phyloP scores from a whole-genome alignment of 2,888 invertebrate species.

The Oasisia sp. region DNA sequence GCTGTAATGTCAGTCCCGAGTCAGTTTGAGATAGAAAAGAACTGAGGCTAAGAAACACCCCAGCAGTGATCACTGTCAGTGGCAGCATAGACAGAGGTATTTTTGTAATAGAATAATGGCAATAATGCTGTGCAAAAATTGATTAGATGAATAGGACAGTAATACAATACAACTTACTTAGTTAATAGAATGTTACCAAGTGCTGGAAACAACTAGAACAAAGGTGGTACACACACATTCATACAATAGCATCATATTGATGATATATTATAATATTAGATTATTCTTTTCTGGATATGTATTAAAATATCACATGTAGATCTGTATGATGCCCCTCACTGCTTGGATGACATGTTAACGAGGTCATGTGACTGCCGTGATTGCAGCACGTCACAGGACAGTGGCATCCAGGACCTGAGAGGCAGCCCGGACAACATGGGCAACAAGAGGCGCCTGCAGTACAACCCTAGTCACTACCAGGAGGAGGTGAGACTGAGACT shows the following conservation, averaged over 20 bases:
- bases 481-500: slow-evolving; percentile 41
- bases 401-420: slow-evolving; percentile 73
- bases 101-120: too few relatives aligned
- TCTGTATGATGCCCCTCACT: background rate
- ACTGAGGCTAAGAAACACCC: too few relatives aligned
- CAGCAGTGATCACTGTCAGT: too few relatives aligned
- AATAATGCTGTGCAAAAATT: too few relatives aligned
- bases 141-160: too few relatives aligned
- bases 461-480: slow-evolving; percentile 40
- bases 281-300: background rate
- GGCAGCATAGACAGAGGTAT: too few relatives aligned
- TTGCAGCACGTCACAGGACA: slow-evolving; percentile 77
- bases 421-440: slow-evolving; percentile 32
- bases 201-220: too few relatives aligned
- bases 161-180: too few relatives aligned
- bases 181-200: too few relatives aligned
- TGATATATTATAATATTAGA: too few relatives aligned
- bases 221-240: background rate
- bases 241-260: background rate
- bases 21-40: too few relatives aligned
- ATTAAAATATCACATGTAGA: background rate
- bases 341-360: background rate
- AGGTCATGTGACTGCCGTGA: background rate
- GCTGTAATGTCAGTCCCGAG: too few relatives aligned
- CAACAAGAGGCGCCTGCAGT: slow-evolving; percentile 30